Evolutionary conservation across 2,113 vertebrate species (phyloP), one percentile per base, ranked within the genome.

Genomic region (Galemys pyrenaicus): DNA sequence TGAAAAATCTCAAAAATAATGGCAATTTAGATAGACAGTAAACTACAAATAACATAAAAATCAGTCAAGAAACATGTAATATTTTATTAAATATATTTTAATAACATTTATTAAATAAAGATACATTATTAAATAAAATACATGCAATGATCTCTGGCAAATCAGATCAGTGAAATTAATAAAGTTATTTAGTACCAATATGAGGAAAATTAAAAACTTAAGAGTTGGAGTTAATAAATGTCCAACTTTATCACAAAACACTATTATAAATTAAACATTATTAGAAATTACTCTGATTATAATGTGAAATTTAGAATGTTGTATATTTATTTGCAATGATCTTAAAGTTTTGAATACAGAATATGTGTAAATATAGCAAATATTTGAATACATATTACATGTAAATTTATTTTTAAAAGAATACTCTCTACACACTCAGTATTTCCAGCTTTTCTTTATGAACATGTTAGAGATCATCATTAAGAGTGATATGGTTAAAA

Each of bases 361-460:
- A n/a, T n/a, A n/a, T n/a, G n/a, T n/a, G n/a, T n/a, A n/a, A n/a
- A n/a, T n/a, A n/a, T n/a, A n/a, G n/a, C n/a, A n/a, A n/a, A n/a
- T n/a, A n/a, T n/a, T n/a, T n/a, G n/a, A n/a, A n/a, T n/a, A n/a
- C n/a, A n/a, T 49, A 32, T 58, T 46, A 12, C 11, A 10, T 60
- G 3, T 83, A 4, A 30, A 32, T 75, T 39, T 85, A 17, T 39
- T 78, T 83, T n/a, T n/a, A 83, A 83, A 37, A 56, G 30, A 54
- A 51, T 22, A 1, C 20, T 80, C 3, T 84, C 71, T 68, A 62
- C 37, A 28, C 6, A 58, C 84, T 65, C 44, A n/a, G 6, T 83
- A 79, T 80, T 94, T 58, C 19, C 9, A 70, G 95, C 6, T 87
- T 89, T 88, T 82, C 65, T 39, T 80, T 68, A 88, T 86, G 70